phyloP scores from a whole-genome alignment of 1,140 invertebrate species.

The Acromyrmex heyeri region DNA sequence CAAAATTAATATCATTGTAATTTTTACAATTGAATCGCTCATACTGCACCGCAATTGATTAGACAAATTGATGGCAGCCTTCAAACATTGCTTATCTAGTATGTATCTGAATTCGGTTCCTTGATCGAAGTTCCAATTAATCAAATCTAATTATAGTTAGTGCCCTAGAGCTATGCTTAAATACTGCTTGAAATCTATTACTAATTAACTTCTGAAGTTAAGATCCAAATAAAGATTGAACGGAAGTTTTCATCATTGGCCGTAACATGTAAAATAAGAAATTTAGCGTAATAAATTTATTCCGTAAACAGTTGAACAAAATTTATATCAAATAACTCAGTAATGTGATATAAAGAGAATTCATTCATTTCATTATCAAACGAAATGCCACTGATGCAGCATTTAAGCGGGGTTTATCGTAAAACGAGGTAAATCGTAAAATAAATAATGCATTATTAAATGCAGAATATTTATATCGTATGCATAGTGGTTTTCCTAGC shows the following conservation, averaged over 20 bases:
- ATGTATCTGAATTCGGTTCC: slow-evolving; percentile 23
- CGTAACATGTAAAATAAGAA: background rate
- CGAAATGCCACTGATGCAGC: slow-evolving; percentile 11
- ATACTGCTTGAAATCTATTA: background rate
- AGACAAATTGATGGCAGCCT: background rate
- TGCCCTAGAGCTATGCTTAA: slow-evolving; percentile 27
- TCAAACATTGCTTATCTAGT: slow-evolving; percentile 35
- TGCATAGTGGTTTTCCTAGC: background rate
- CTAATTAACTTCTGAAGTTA: background rate
- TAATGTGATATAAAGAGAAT: slow-evolving; percentile 7
- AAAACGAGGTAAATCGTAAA: slow-evolving; percentile 46
- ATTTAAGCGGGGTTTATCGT: slow-evolving; percentile 28
- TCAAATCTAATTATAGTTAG: slow-evolving; percentile 35
- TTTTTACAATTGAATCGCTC: background rate
- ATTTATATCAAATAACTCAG: slow-evolving; percentile 44
- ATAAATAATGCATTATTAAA: slow-evolving; percentile 58
- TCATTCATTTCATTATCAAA: slow-evolving; percentile 54
- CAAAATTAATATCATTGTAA: background rate
- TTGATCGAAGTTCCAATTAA: slow-evolving; percentile 45
- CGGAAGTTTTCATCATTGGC: slow-evolving; percentile 8
- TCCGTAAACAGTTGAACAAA: background rate
- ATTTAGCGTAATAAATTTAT: slow-evolving; percentile 47
- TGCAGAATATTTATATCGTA: slow-evolving; percentile 40
- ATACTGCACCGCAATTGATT: slow-evolving; percentile 3
- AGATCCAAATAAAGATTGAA: slow-evolving; percentile 5